phyloP scores from a whole-genome alignment of 2,113 vertebrate species.

The Corapipo altera region DNA sequence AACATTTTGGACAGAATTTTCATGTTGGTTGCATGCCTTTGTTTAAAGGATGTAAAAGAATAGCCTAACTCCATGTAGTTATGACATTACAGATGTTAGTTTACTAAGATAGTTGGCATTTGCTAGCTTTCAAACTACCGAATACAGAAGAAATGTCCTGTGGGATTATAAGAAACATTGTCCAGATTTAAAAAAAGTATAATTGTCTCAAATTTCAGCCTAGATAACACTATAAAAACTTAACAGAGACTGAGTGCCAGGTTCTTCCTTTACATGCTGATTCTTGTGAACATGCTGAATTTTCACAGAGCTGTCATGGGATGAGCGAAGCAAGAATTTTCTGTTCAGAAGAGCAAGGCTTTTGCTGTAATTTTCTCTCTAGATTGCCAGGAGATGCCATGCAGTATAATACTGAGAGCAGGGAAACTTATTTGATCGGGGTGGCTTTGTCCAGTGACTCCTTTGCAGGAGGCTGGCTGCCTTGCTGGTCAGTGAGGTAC shows the following conservation, averaged over 20 bases:
- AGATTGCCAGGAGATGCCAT: background rate
- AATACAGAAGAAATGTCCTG: background rate
- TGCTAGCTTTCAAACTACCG: background rate
- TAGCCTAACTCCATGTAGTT: background rate
- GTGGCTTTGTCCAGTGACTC: background rate
- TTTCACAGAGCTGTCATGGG: background rate
- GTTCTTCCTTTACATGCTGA: background rate
- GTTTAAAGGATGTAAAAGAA: background rate
- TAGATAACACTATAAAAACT: background rate
- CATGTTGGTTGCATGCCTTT: background rate
- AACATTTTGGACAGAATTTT: background rate
- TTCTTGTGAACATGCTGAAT: background rate
- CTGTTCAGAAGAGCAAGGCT: background rate
- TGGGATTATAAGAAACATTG: background rate
- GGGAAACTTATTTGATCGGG: rapidly evolving
- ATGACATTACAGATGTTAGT: background rate
- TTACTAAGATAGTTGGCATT: background rate
- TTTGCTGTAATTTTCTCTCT: background rate
- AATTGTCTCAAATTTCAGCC: background rate
- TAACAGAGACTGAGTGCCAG: background rate
- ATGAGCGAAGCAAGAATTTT: background rate
- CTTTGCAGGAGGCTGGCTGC: background rate
- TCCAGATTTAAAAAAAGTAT: background rate
- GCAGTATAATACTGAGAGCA: rapidly evolving
- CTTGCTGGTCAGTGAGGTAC: background rate